Evolutionary conservation across 2,888 invertebrate species (phyloP), one percentile per base, ranked within the genome.

Genomic region (Coenonympha arcania): DNA sequence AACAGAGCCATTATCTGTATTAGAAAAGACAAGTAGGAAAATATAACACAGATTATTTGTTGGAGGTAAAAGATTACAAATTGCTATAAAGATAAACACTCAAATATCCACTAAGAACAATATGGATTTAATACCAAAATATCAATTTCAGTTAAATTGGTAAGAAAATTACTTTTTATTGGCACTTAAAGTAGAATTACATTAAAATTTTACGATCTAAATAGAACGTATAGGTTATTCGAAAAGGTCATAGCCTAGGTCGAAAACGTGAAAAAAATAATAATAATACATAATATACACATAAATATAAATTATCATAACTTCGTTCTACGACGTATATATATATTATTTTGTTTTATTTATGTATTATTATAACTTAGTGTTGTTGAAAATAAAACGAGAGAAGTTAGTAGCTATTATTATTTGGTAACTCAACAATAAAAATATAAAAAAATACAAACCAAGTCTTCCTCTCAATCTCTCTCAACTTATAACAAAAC

Each of bases 401-500:
- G 22, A 39, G 39, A 3, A 39, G 15, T 8, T 39, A 9, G 19
- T 19, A 30, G 11, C 6, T 6, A 3, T 11, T 28, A 28, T 11
- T 18, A 22, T 37, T 9, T 13, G 37, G 16, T 41, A 41, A 40
- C 40, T 16, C 24, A 26, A 41, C 41, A 41, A 18, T 28, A 18
- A 41, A 41, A 19, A n/a, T n/a, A n/a, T 19, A n/a, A 34, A 18
- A 34, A 34, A 34, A 28, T 41, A n/a, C 24, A 30, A 30, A 19
- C 11, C 41, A 43, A 43, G 43, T 43, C 43, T 31, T 42, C 18
- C 19, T 31, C 31, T 43, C 43, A 43, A 22, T 31, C 43, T 43
- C 43, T 43, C 43, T 43, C 42, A 43, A 31, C 6, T 42, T 9
- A 9, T 9, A 26, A 26, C 8, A 15, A 16, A 18, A 11, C 0